Conservation (phyloP, 2,888 invertebrate genomes). For the Clanis bilineata region DNA sequence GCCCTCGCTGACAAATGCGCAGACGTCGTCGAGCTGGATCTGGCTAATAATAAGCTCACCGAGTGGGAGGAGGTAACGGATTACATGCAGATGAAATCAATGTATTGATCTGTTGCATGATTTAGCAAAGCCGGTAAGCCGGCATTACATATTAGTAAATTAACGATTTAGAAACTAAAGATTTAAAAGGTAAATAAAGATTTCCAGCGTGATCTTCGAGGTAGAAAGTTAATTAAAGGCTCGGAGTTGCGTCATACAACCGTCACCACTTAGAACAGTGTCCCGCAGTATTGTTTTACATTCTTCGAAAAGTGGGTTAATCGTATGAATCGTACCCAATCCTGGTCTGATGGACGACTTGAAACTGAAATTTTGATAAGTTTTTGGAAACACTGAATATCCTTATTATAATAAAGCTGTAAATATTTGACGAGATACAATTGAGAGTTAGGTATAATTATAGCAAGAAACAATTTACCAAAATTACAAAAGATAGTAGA, state of each 20-base stretch:
- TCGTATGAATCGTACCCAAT: not conserved
- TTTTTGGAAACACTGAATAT: not conserved
- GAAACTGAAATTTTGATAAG: not conserved
- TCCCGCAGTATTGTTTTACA: not conserved
- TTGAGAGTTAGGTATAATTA: not conserved
- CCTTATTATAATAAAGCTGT: too few relatives aligned
- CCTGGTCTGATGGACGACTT: not conserved
- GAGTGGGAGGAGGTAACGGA: conserved; percentile 92
- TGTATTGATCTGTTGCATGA: not conserved
- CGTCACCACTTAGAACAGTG: not conserved
- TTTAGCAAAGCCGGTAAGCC: not conserved
- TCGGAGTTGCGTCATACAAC: not conserved
- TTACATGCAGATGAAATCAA: not conserved
- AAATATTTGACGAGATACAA: too few relatives aligned
- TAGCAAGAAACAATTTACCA: not conserved
- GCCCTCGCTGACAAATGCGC: conserved; percentile 91
- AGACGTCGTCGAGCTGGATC: conserved; percentile 95
- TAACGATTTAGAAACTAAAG: not conserved
- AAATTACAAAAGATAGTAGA: not conserved
- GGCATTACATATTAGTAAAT: not conserved
- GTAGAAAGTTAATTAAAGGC: not conserved
- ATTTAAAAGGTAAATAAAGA: not conserved
- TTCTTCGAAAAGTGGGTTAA: not conserved
- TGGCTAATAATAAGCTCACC: conserved; percentile 95
- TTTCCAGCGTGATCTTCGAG: not conserved